Percentiles rank a stretch among this genome's conserved stretches.
Conservation (phyloP, 2,888 invertebrate genomes). For the Noctua fimbriata region DNA sequence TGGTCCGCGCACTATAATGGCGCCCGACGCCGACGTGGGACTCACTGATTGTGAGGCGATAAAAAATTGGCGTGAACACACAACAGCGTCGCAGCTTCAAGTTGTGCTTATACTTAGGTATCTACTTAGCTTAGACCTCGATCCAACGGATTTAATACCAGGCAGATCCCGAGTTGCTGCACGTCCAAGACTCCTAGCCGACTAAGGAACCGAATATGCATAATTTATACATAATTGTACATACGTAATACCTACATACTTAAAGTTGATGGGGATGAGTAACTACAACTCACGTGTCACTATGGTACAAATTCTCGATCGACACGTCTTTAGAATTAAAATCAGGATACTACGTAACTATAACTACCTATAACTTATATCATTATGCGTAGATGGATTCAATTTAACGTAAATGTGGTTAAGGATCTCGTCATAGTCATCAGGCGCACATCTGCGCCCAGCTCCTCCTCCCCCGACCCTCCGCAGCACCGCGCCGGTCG, state of each 20-base stretch:
- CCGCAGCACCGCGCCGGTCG: neutral
- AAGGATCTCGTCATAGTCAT: constrained; percentile 33
- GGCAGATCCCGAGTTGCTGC: neutral
- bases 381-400: neutral
- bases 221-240: too few species aligned
- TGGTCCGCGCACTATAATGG: constrained; percentile 65
- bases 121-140: neutral
- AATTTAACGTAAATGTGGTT: constrained; percentile 39
- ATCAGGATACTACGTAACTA: neutral
- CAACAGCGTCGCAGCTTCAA: neutral
- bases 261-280: neutral
- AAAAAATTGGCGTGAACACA: constrained; percentile 10
- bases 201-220: neutral
- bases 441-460: constrained; percentile 39
- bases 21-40: constrained; percentile 55
- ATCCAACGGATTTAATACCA: neutral
- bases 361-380: neutral
- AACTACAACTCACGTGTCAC: neutral
- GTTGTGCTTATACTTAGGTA: neutral
- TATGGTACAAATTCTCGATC: neutral
- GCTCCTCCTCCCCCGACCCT: neutral
- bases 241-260: neutral
- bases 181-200: neutral
- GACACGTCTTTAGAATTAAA: neutral
- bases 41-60: constrained; percentile 41